A percentile compares a stretch with the other conserved stretches of the same genome.
phyloP scores from a whole-genome alignment of 2,888 invertebrate species.

The Zygogramma bicolorata region DNA sequence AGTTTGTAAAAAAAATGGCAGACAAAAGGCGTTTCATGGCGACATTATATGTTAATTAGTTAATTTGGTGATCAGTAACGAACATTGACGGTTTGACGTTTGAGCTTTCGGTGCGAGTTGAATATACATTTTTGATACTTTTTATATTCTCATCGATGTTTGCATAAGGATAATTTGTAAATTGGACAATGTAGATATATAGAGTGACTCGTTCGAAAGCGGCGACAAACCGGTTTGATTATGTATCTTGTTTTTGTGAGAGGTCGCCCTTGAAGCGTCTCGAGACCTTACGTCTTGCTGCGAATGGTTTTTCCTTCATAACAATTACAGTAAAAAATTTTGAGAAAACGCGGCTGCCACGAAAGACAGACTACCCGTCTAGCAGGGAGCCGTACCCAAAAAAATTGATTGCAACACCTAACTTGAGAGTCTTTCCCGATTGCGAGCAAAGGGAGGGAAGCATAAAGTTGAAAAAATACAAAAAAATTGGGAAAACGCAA shows the following conservation, averaged over 20 bases:
- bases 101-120: conserved; percentile 51
- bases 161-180: conserved; percentile 57
- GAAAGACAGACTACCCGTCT: conserved; percentile 39
- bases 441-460: conserved; percentile 54
- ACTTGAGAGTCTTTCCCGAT: conserved; percentile 67
- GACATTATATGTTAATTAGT: conserved; percentile 36
- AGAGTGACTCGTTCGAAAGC: conserved; percentile 53
- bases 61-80: conserved; percentile 28
- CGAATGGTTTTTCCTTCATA: conserved; percentile 64
- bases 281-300: conserved; percentile 67
- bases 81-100: conserved; percentile 48
- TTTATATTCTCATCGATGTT: conserved; percentile 63
- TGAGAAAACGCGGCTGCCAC: conserved; percentile 57
- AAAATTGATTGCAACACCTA: conserved; percentile 63
- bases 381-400: conserved; percentile 61
- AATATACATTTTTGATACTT: conserved; percentile 62
- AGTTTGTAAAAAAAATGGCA: conserved; percentile 62
- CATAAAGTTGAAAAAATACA: conserved; percentile 56
- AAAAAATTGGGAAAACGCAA: conserved; percentile 65
- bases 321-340: conserved; percentile 60
- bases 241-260: conserved; percentile 37
- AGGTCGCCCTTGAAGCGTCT: conserved; percentile 65
- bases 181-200: conserved; percentile 41
- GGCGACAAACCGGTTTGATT: conserved; percentile 54
- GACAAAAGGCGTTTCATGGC: conserved; percentile 67